Conservation (phyloP, 2,113 vertebrate species). For the Nymphicus hollandicus region DNA sequence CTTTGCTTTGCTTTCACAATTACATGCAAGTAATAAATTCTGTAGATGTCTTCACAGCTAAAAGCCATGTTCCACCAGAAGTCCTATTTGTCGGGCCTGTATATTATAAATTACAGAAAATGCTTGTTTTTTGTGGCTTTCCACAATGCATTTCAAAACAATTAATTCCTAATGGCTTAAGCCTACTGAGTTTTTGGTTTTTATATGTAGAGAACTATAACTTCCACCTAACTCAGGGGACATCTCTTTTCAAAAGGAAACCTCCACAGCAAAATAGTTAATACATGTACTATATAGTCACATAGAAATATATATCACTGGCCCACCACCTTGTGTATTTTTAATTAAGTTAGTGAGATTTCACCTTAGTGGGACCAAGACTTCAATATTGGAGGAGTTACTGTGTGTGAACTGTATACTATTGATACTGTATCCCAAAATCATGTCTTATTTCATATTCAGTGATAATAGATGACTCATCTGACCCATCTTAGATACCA, state of each 20-base stretch:
- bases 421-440: neutral
- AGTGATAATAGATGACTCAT: neutral
- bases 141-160: neutral
- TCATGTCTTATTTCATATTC: neutral
- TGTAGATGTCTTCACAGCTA: neutral
- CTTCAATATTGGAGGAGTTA: neutral
- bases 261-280: neutral
- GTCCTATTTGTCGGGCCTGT: neutral
- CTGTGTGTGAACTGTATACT: neutral
- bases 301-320: neutral
- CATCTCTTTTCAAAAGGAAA: neutral
- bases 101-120: too few relatives aligned
- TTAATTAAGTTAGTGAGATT: neutral
- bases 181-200: neutral
- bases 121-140: neutral
- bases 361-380: neutral
- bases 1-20: neutral
- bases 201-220: neutral
- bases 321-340: neutral
- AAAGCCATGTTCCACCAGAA: neutral
- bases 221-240: neutral
- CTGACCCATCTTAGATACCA: neutral
- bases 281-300: neutral
- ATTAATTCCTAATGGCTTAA: neutral
- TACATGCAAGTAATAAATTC: neutral